phyloP scores from a whole-genome alignment of 2,888 invertebrate genomes.

The Tuberolachnus salignus region DNA sequence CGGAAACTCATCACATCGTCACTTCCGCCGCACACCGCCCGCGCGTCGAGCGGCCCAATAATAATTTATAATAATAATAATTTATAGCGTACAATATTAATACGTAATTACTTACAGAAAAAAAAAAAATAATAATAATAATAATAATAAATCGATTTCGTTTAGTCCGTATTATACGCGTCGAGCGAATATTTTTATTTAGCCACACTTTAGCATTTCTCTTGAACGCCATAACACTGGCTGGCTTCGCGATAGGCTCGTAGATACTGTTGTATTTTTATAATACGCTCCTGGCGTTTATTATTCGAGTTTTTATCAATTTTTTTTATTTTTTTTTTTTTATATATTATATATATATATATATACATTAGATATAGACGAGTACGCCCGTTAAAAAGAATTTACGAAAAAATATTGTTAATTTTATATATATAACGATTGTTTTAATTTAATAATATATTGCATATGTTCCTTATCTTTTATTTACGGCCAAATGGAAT shows the following conservation, averaged over 20 bases:
- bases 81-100: slow-evolving; percentile 25
- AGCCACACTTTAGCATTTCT: background rate
- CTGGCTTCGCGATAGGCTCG: background rate
- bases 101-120: background rate
- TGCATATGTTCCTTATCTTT: slow-evolving; percentile 50
- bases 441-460: slow-evolving; percentile 24
- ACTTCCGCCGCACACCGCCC: too few species aligned
- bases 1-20: too few species aligned
- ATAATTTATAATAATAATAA: slow-evolving; percentile 18
- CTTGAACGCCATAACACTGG: too few species aligned
- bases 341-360: background rate
- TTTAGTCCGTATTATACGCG: slow-evolving; percentile 5
- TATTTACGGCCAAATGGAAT: slow-evolving; percentile 5
- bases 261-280: background rate
- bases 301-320: background rate
- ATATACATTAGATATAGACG: too few species aligned
- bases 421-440: slow-evolving; percentile 16
- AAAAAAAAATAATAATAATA: background rate
- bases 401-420: background rate
- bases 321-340: background rate
- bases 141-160: slow-evolving; percentile 21
- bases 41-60: slow-evolving; percentile 13
- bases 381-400: background rate
- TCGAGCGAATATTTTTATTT: slow-evolving; percentile 23
- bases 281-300: too few species aligned